These are phyloP conservation scores for Gonioctena quinquepunctata DNA, from an alignment of 1,140 invertebrate species.

Conservation along the genomic window DNA sequence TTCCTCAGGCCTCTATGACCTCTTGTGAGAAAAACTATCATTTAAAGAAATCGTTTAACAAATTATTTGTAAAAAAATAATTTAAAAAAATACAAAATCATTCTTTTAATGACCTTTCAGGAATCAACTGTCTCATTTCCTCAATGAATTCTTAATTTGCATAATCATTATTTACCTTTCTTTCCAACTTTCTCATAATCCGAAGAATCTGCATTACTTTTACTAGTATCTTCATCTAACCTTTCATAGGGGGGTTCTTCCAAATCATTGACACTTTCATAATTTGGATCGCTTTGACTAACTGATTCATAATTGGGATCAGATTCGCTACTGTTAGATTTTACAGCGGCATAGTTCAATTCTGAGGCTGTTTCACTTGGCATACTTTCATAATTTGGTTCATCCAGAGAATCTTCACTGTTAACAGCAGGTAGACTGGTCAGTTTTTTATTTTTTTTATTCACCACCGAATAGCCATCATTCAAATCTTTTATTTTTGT, in stretches of 20 bases:
- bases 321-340: conserved; percentile 68
- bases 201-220: conserved; percentile 54
- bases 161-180: conserved; percentile 10
- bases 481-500: conserved; percentile 49
- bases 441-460: conserved; percentile 55
- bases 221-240: conserved; percentile 53
- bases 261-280: conserved; percentile 62
- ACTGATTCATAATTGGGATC: conserved; percentile 61
- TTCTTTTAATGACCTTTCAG: not conserved
- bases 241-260: conserved; percentile 62
- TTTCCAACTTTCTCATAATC: conserved; percentile 59
- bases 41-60: too few relatives aligned
- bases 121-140: not conserved
- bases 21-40: too few relatives aligned
- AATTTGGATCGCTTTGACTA: conserved; percentile 57
- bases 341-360: conserved; percentile 60
- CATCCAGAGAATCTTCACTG: conserved; percentile 42
- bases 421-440: not conserved
- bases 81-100: not conserved
- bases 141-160: not conserved
- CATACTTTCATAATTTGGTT: conserved; percentile 73
- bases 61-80: not conserved
- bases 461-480: conserved; percentile 61
- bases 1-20: too few relatives aligned
- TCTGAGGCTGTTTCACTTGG: conserved; percentile 59